Evolutionary conservation across 1,140 invertebrate genomes (phyloP).

Genomic region (Calephelis nemesis): DNA sequence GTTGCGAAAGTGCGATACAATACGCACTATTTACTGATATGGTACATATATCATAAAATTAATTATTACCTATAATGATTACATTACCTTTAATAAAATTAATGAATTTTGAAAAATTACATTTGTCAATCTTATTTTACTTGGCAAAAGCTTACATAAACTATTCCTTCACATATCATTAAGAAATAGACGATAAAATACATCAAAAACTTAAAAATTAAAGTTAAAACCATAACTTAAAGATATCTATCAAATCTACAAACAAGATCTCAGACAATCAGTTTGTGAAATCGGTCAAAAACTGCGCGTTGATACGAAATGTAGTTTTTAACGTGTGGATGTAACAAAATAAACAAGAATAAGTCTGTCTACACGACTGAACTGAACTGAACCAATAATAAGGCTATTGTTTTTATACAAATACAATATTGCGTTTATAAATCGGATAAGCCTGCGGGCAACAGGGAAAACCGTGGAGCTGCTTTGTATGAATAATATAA

Average conservation of each 20-base stretch:
- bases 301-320: slow-evolving; percentile 37
- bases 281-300: slow-evolving; percentile 32
- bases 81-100: too few relatives aligned
- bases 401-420: slow-evolving; percentile 78
- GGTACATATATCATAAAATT: too few relatives aligned
- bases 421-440: slow-evolving; percentile 78
- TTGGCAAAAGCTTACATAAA: too few relatives aligned
- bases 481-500: slow-evolving; percentile 7
- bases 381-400: slow-evolving; percentile 71
- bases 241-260: slow-evolving; percentile 2
- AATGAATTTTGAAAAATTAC: too few relatives aligned
- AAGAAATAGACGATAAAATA: not conserved
- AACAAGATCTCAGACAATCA: slow-evolving; percentile 14
- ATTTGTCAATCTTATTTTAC: too few relatives aligned
- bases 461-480: slow-evolving; percentile 42
- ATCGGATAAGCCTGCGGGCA: slow-evolving; percentile 66
- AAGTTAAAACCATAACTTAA: not conserved
- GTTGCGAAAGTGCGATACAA: too few relatives aligned
- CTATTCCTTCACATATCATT: not conserved
- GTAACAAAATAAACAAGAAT: slow-evolving; percentile 49
- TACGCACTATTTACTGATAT: too few relatives aligned
- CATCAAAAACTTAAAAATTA: not conserved
- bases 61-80: too few relatives aligned
- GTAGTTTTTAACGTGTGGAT: slow-evolving; percentile 52
- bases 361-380: slow-evolving; percentile 49